A percentile compares a stretch with the other conserved stretches of the same genome.
Evolutionary conservation across 2,888 invertebrate genomes (phyloP).

Genomic region (Epinotia demarniana): DNA sequence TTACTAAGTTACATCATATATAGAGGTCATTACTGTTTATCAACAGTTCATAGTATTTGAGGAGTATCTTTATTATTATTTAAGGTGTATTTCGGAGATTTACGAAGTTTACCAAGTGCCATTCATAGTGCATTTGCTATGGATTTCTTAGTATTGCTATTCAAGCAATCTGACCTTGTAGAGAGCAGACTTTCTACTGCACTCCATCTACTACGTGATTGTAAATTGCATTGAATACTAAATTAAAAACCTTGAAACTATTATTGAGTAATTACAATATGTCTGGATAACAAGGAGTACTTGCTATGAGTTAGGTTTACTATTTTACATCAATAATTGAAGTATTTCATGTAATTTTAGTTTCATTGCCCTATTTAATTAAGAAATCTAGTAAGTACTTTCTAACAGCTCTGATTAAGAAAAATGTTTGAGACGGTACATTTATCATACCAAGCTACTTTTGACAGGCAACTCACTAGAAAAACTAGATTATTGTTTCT

Average conservation of each 20-base stretch:
- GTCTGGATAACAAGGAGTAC: background rate
- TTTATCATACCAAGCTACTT: too few relatives aligned
- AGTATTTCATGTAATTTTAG: too few relatives aligned
- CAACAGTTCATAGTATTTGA: constrained; percentile 71
- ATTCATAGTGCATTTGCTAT: constrained; percentile 23
- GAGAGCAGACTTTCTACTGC: constrained; percentile 37
- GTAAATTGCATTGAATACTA: constrained; percentile 9
- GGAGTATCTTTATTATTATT: constrained; percentile 49
- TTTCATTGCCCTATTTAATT: too few relatives aligned
- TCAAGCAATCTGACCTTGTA: constrained; percentile 42
- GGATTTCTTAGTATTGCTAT: constrained; percentile 35
- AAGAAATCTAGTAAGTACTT: too few relatives aligned
- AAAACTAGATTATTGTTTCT: too few relatives aligned
- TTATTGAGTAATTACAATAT: background rate
- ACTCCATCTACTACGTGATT: constrained; percentile 9
- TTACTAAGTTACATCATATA: constrained; percentile 74
- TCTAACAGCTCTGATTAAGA: too few relatives aligned
- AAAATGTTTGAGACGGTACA: too few relatives aligned
- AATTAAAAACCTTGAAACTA: background rate
- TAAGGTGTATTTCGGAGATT: constrained; percentile 39
- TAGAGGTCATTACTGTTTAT: constrained; percentile 81
- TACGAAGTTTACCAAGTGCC: background rate
- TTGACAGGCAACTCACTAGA: too few relatives aligned
- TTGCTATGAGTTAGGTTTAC: background rate
- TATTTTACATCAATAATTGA: background rate